Percentiles rank a stretch among this genome's conserved stretches.
Conservation (phyloP, 2,888 invertebrate species). For the Creontiades dilutus region DNA sequence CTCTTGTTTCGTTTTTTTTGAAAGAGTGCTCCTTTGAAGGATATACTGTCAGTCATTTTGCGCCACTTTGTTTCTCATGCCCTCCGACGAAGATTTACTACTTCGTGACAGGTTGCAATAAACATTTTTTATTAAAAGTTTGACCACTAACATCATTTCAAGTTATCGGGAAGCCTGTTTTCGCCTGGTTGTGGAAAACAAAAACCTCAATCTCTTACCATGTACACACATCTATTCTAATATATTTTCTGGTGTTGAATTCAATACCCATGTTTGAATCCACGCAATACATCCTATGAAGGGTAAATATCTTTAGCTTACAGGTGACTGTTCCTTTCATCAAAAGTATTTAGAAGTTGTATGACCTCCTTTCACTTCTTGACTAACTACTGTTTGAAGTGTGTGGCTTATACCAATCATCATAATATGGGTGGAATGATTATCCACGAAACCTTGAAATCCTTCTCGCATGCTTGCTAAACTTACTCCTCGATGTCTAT, state of each 20-base stretch:
- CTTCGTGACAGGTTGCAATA: constrained; percentile 45
- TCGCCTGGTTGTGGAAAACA: background rate
- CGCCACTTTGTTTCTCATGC: constrained; percentile 15
- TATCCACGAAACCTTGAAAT: background rate
- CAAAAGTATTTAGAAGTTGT: background rate
- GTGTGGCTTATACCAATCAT: background rate
- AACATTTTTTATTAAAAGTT: background rate
- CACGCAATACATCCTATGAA: too few species aligned
- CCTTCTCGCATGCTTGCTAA: background rate
- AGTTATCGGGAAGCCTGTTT: constrained; percentile 4
- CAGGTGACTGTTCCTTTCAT: background rate
- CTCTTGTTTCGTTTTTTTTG: background rate
- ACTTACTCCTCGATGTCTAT: too few species aligned
- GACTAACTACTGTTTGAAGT: background rate
- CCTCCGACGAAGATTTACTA: constrained; percentile 48
- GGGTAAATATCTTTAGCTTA: too few species aligned
- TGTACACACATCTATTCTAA: background rate
- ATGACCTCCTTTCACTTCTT: constrained; percentile 14
- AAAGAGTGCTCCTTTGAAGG: background rate
- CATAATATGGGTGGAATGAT: background rate
- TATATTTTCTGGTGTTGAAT: background rate
- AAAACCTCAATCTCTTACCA: background rate
- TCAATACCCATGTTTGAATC: background rate
- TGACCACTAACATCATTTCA: constrained; percentile 13
- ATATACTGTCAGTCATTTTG: background rate